Base-by-base conservation (phyloP, 2,113 vertebrate species). In the Catharus minimus region DNA sequence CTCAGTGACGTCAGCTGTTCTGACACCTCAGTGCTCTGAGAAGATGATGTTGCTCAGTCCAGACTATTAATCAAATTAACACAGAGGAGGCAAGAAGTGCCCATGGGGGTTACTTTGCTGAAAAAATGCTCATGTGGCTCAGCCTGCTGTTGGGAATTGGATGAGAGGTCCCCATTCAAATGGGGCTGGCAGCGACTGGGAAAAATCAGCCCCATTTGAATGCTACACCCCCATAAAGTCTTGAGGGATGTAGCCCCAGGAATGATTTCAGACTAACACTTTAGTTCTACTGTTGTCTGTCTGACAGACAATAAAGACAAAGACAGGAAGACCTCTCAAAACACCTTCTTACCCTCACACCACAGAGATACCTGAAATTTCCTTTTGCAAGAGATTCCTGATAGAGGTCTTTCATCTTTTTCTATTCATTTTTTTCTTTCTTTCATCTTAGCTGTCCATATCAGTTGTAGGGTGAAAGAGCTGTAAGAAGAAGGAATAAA, bases 31-130 rank as follows among this genome's bases (percentile, higher is more conserved):
- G 15, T 84, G 53, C 61, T 58, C 50, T n/a, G 32, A 68, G 43
- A 86, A 65, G 62, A 46, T 2, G 18, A n/a, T 27, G 67, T 15
- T 79, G 38, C 46, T 78, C 58, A 43, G 32, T 39, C 64, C 61
- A 66, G 26, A 16, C 36, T 76, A 38, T 62, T 72, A 72, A 86
- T 81, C 62, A 81, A 81, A 79, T 87, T 43, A 78, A n/a, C 28
- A 72, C 43, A 62, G 39, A 82, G 15, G 13, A 14, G 17, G 13
- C 27, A 86, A 41, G 23, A 82, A 69, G 62, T 16, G 8, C 36
- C 33, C 4, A 1, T 46, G 49, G n/a, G 50, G 9, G 13, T 86
- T 21, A 15, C 55, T 85, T 57, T 60, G 77, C 81, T 76, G 55
- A 60, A 84, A 58, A 66, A 76, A 47, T n/a, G 27, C 55, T 53